These are phyloP conservation scores for Crepidodera aurea DNA, from an alignment of 2,888 invertebrate genomes.

Conservation along the genomic window DNA sequence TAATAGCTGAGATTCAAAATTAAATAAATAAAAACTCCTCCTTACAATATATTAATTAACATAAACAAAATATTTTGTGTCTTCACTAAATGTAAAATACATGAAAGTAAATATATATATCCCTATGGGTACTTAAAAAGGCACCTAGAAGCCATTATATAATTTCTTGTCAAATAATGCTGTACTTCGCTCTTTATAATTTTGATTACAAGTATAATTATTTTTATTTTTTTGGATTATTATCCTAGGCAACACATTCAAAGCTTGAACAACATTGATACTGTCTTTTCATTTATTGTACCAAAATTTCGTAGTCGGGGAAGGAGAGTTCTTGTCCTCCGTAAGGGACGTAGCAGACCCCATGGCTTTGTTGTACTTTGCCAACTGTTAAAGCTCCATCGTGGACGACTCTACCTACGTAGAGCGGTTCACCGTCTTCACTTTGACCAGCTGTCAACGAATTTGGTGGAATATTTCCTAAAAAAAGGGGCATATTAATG, in stretches of 20 bases:
- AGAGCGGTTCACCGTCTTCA: conserved; percentile 82
- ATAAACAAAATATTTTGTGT: conserved; percentile 11
- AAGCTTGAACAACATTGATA: conserved; percentile 37
- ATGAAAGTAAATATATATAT: conserved; percentile 17
- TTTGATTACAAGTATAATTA: conserved; percentile 9
- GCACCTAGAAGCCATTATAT: conserved; percentile 49
- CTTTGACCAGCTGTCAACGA: conserved; percentile 75
- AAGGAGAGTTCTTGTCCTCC: conserved; percentile 81
- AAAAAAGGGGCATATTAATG: too few species aligned
- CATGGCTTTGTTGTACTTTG: conserved; percentile 80
- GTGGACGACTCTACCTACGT: conserved; percentile 78
- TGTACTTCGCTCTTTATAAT: conserved; percentile 19
- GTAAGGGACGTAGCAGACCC: conserved; percentile 83
- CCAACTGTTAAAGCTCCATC: conserved; percentile 81
- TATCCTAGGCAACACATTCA: conserved; percentile 41
- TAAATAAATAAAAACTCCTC: conserved; percentile 27
- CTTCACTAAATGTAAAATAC: conserved; percentile 11
- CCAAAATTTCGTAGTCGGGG: conserved; percentile 82
- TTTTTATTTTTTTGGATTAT: conserved; percentile 25
- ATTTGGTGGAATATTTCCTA: conserved; percentile 70
- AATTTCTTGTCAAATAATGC: conserved; percentile 18
- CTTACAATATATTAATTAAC: not conserved
- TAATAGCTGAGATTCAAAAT: conserved; percentile 20
- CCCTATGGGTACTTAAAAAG: conserved; percentile 33
- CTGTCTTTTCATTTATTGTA: conserved; percentile 56